Evolutionary conservation across 2,888 invertebrate species (phyloP), one percentile per base, ranked within the genome.

Genomic region (Microctonus brassicae): DNA sequence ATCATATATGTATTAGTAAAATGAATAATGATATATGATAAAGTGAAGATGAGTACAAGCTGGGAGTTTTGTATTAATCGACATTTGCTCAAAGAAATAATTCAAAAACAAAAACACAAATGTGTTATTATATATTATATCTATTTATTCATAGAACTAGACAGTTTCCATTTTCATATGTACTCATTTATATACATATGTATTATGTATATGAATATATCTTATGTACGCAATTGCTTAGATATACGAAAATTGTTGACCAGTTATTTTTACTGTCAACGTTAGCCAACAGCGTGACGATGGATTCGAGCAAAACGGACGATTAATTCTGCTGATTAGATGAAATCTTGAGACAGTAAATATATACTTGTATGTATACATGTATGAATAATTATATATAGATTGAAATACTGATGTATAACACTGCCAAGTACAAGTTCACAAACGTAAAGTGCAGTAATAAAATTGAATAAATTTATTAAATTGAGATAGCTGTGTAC

Each of bases 251-350:
- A 75, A 78, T 47, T 47, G 76, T 79, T 81, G 79, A 80, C 76
- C 76, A 68, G 79, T 80, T 82, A 82, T 81, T 83, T 82, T 82
- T 78, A 77, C 72, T 76, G 58, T 69, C 69, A 58, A 63, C 74
- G 76, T 78, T 77, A 78, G 75, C 73, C 75, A 74, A 78, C 78
- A 79, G 79, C 79, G 78, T 79, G 78, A 76, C 76, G 79, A 79
- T 79, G 61, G 66, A 71, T 71, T 79, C 81, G 76, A 79, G 78
- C 79, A 80, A 79, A 79, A 79, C 78, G 77, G 78, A 75, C 77
- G 80, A 81, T 82, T 82, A 80, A 80, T 81, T 77, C 79, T 71
- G 73, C 78, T 77, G 81, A 83, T 83, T 82, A 80, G 79, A 79
- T 61, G 53, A 26, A 47, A 66, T 66, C 53, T 60, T 34, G 11